These are phyloP conservation scores for Uromys caudimaculatus DNA, from an alignment of 2,797 vertebrate species.

Conservation along the genomic window DNA sequence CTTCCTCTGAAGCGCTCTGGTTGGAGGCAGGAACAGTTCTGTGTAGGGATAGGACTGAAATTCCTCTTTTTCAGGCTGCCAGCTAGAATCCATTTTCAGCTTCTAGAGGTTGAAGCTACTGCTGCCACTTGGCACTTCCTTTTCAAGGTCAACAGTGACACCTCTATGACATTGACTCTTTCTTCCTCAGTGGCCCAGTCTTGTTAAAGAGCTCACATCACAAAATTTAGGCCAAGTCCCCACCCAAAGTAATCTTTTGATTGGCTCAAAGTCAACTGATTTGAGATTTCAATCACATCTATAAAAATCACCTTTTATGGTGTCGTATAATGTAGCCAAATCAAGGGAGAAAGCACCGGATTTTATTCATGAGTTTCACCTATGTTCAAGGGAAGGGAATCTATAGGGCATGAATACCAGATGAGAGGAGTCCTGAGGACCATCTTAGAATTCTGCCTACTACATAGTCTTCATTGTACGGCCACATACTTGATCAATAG, in stretches of 20 bases:
- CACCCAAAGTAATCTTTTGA: not conserved
- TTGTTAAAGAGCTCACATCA: not conserved
- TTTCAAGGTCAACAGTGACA: not conserved
- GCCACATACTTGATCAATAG: not conserved
- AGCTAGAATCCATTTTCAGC: not conserved
- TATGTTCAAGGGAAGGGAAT: not conserved
- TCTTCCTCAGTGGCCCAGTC: not conserved
- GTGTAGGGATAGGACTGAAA: not conserved
- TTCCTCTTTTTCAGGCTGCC: not conserved
- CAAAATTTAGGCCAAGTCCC: not conserved
- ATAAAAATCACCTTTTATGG: not conserved
- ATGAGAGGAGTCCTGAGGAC: not conserved
- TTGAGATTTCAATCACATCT: not conserved
- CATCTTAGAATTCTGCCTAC: constrained; percentile 21
- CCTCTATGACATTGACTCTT: not conserved
- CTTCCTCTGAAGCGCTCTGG: not conserved
- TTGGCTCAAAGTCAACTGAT: not conserved
- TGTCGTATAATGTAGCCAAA: not conserved
- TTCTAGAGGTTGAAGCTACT: not conserved
- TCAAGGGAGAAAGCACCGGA: not conserved
- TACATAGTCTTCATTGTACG: not conserved
- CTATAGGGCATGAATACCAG: not conserved
- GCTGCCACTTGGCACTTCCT: not conserved
- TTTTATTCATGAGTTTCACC: not conserved
- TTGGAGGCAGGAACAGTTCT: not conserved